A percentile compares a stretch with the other conserved stretches of the same genome.
phyloP scores from a whole-genome alignment of 2,888 invertebrate genomes.

The Ceraclea dissimilis region DNA sequence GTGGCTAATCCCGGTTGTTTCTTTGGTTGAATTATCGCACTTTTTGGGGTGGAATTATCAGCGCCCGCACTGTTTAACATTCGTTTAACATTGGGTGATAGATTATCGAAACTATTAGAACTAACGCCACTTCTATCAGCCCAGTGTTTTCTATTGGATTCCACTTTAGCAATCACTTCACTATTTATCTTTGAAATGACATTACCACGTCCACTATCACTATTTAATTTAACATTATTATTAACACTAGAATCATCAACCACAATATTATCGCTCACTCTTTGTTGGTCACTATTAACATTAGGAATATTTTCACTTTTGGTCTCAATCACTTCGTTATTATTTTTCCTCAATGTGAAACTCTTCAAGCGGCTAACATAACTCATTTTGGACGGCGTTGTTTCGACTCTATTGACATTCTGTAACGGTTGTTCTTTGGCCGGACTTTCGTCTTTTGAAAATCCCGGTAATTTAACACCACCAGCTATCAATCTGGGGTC shows the following conservation, averaged over 20 bases:
- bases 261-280: constrained; percentile 9
- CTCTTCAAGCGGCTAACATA: constrained; percentile 25
- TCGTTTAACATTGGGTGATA: constrained; percentile 55
- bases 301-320: constrained; percentile 6
- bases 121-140: constrained; percentile 29
- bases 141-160: constrained; percentile 25
- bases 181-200: constrained; percentile 22
- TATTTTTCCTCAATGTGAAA: constrained; percentile 20
- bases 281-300: neutral
- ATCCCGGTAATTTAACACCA: constrained; percentile 38
- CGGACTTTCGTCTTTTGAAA: constrained; percentile 30
- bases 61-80: constrained; percentile 51
- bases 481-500: constrained; percentile 38
- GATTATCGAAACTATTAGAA: constrained; percentile 43
- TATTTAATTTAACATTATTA: constrained; percentile 6
- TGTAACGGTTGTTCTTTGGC: constrained; percentile 1
- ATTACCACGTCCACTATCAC: constrained; percentile 6
- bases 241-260: constrained; percentile 5
- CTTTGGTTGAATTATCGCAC: constrained; percentile 37
- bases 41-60: constrained; percentile 28
- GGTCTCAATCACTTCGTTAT: constrained; percentile 5
- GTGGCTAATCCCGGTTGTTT: constrained; percentile 29
- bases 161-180: constrained; percentile 25
- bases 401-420: constrained; percentile 7
- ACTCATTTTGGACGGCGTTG: constrained; percentile 17